Evolutionary conservation across 2,888 invertebrate species (phyloP).

Genomic region (Melieria crassipennis): DNA sequence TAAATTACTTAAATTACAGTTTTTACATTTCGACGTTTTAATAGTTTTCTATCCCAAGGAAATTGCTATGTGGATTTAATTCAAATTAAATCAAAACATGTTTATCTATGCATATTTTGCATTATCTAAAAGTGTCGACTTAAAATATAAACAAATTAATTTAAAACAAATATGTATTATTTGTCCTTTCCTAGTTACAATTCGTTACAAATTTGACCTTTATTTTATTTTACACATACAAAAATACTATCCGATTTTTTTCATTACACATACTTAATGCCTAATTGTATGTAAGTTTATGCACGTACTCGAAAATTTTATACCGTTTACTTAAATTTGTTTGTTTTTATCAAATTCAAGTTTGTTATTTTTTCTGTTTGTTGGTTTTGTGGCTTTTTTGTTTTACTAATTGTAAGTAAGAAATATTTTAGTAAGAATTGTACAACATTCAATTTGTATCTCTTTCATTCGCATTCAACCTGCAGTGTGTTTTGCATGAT

Average conservation of each 20-base stretch:
- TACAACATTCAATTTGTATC: neutral
- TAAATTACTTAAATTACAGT: too few relatives aligned
- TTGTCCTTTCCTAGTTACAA: neutral
- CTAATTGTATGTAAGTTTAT: too few relatives aligned
- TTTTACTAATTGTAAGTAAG: neutral
- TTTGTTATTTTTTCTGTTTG: neutral
- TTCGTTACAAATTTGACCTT: neutral
- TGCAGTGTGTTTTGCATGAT: too few relatives aligned
- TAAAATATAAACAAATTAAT: neutral
- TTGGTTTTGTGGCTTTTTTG: neutral
- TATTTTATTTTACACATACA: slow-evolving; percentile 13
- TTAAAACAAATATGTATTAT: neutral
- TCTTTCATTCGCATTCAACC: neutral
- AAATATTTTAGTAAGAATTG: neutral
- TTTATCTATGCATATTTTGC: too few relatives aligned
- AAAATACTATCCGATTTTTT: slow-evolving; percentile 19
- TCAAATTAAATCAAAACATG: too few relatives aligned
- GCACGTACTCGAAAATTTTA: too few relatives aligned
- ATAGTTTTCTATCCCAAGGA: neutral
- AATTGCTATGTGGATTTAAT: too few relatives aligned
- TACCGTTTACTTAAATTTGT: too few relatives aligned
- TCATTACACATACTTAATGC: neutral
- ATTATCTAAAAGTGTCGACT: too few relatives aligned
- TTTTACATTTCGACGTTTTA: neutral
- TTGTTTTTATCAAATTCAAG: neutral